Conservation (phyloP, 2,888 invertebrate species). For the Poecilobothrus nobilitatus region DNA sequence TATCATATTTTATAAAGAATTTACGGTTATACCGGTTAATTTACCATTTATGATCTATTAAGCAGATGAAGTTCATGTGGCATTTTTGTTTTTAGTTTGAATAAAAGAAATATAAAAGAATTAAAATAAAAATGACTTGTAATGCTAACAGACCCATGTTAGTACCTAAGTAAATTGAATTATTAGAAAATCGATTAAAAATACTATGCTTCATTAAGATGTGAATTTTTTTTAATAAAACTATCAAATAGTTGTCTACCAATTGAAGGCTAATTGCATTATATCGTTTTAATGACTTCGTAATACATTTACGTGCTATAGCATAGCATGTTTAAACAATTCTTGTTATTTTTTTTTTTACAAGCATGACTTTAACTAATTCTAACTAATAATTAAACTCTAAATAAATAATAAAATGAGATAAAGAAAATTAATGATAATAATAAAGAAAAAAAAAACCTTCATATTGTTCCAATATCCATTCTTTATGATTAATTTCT, state of each 20-base stretch:
- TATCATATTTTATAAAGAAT: no score
- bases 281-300: constrained; percentile 68
- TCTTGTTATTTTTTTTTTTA: constrained; percentile 35
- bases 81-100: no score
- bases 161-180: constrained; percentile 76
- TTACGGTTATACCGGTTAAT: no score
- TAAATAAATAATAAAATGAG: constrained; percentile 56
- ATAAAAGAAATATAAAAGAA: no score
- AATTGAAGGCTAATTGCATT: constrained; percentile 59
- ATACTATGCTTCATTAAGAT: constrained; percentile 70
- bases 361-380: constrained; percentile 50
- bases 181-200: constrained; percentile 85
- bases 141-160: constrained; percentile 80
- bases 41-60: no score
- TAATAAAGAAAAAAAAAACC: constrained; percentile 54
- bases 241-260: constrained; percentile 72
- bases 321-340: constrained; percentile 45
- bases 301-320: constrained; percentile 50
- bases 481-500: constrained; percentile 56
- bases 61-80: no score
- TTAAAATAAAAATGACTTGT: constrained; percentile 83
- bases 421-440: constrained; percentile 53
- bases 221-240: constrained; percentile 73
- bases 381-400: constrained; percentile 61
- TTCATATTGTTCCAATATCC: constrained; percentile 63